A percentile compares a stretch with the other conserved stretches of the same genome.
These are phyloP conservation scores for Oenanthe melanoleuca DNA, from an alignment of 2,113 vertebrate genomes.

Conservation along the genomic window DNA sequence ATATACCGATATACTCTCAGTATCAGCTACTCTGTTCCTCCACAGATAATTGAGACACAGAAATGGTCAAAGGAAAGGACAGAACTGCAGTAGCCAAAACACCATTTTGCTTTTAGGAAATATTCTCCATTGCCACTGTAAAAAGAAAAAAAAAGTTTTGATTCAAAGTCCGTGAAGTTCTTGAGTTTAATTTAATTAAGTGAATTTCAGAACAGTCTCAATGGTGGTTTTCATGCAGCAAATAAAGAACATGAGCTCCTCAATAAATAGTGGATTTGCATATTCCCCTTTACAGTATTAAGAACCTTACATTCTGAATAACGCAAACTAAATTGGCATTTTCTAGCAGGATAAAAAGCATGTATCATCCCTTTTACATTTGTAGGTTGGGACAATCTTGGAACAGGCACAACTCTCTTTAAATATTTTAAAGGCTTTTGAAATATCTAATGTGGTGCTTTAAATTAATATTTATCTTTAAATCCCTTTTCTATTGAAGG, in stretches of 20 bases:
- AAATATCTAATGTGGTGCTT: neutral
- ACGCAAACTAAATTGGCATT: neutral
- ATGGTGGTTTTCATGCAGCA: neutral
- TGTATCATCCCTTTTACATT: neutral
- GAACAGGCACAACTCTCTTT: neutral
- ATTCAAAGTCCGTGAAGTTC: neutral
- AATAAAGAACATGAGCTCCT: neutral
- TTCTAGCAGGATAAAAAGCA: neutral
- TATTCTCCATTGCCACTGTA: accelerated
- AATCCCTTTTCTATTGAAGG: neutral
- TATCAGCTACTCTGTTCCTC: neutral
- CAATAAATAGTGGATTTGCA: neutral
- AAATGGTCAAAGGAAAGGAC: neutral
- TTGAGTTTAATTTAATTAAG: neutral
- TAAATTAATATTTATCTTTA: neutral
- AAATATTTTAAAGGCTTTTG: neutral
- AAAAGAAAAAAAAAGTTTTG: neutral
- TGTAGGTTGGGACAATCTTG: neutral
- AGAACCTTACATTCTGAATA: neutral
- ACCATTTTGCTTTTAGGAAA: neutral
- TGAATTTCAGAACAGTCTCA: neutral
- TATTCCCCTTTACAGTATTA: neutral
- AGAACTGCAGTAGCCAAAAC: neutral
- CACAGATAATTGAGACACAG: neutral
- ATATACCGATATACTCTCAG: too few relatives aligned